Evolutionary conservation across 2,888 invertebrate genomes (phyloP).

Genomic region (Andrena hattorfiana): DNA sequence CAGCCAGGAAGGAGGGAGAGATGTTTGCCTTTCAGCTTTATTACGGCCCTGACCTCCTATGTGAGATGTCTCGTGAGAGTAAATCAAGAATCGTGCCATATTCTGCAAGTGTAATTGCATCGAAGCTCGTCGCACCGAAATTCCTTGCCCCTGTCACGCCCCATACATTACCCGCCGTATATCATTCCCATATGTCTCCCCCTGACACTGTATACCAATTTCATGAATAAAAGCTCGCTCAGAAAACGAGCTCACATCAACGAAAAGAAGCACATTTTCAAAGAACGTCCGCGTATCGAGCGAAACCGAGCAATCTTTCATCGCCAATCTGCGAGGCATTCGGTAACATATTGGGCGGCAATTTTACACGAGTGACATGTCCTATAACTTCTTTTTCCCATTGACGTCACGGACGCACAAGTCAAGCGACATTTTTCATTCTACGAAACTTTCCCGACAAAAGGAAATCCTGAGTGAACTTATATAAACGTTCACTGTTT

Average conservation of each 20-base stretch:
- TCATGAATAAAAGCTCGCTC: neutral
- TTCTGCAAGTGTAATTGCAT: neutral
- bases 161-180: neutral
- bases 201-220: neutral
- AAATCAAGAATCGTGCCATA: constrained; percentile 34
- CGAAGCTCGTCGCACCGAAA: neutral
- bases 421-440: constrained; percentile 16
- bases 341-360: constrained; percentile 43
- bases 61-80: constrained; percentile 41
- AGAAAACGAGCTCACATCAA: neutral
- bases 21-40: constrained; percentile 68
- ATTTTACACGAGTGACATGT: constrained; percentile 49
- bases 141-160: neutral
- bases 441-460: neutral
- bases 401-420: constrained; percentile 54
- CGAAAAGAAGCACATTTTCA: neutral
- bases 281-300: neutral
- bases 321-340: neutral
- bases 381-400: constrained; percentile 55
- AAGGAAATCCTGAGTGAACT: neutral
- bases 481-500: neutral
- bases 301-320: neutral
- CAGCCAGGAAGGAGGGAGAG: constrained; percentile 30
- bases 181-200: neutral
- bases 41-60: constrained; percentile 72